Base-by-base conservation (phyloP, 2,797 vertebrate species). In the Trematocara caparti region DNA sequence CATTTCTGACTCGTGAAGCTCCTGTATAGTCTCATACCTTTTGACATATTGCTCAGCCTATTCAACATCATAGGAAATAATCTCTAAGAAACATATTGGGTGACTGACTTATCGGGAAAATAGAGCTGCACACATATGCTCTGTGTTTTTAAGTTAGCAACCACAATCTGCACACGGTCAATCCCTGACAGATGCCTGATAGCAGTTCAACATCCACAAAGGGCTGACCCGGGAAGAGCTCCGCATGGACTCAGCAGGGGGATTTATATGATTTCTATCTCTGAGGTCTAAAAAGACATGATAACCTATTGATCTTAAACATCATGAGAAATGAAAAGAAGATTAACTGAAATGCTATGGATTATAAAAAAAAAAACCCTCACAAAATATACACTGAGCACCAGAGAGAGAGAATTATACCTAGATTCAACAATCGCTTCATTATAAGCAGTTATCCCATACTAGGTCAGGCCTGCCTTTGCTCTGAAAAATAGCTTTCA, bases 281-380 rank as follows among this genome's bases (percentile, higher is more conserved):
- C 72, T 51, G 34, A 3, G 19, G 9, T 43, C 21, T 43, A 17
- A 75, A 75, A 75, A 55, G 15, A 55, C 53, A 75, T 4, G 73
- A 75, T 75, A 57, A 75, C 24, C 38, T 57, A 57, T 45, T 53
- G 50, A 55, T 55, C 50, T 40, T 55, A 53, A 55, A 75, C 73
- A 36, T 45, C 38, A n/a, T 45, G 73, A 71, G 24, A 32, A 48
- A 71, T 71, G 66, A 48, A 75, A n/a, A 59, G 4, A 32, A 75
- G 74, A 75, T 75, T 32, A 34, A 59, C 27, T 45, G 51, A 75
- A 19, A 4, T 47, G 11, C 24, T n/a, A 32, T 48, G 43, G 24
- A 47, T 47, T 71, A 32, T 47, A 13, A 1, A 15, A 59, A 8
- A 19, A 45, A 12, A 30, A n/a, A 0, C 0, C 3, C 40, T 47